Evolutionary conservation across 92 coral and sea anemone species (phyloP).

Genomic region (Actinostola sp.): DNA sequence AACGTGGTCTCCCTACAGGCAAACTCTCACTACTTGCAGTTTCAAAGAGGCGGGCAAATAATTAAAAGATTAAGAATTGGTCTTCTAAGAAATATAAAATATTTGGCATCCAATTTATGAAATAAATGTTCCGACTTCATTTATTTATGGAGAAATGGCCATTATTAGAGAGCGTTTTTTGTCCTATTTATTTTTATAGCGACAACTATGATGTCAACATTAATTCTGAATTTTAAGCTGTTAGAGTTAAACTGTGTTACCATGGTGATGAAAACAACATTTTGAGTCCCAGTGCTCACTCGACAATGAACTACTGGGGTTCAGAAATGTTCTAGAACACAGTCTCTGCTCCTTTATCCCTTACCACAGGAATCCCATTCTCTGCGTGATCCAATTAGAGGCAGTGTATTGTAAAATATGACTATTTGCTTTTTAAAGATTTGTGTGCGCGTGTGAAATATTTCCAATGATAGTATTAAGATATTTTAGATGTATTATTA

Average conservation of each 20-base stretch:
- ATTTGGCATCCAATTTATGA: slow-evolving; percentile 10
- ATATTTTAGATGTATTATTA: slow-evolving; percentile 13
- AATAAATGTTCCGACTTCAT: slow-evolving; percentile 13
- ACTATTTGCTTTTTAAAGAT: not conserved
- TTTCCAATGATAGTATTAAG: not conserved
- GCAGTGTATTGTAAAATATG: not conserved
- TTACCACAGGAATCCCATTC: slow-evolving; percentile 6
- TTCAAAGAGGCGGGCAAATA: no score
- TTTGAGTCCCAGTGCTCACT: not conserved
- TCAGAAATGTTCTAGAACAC: not conserved
- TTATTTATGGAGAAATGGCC: slow-evolving; percentile 16
- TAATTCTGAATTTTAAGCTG: not conserved
- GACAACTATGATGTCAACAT: not conserved
- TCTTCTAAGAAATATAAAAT: not conserved
- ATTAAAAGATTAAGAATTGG: no score
- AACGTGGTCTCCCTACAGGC: no score
- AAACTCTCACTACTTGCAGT: no score
- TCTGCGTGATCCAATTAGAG: not conserved
- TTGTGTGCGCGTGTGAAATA: slow-evolving; percentile 6
- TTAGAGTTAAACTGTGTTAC: not conserved
- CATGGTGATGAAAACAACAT: not conserved
- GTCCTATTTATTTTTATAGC: slow-evolving; percentile 25
- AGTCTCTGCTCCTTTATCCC: slow-evolving; percentile 4
- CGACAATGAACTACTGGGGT: not conserved
- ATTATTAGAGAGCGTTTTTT: slow-evolving; percentile 8